phyloP scores from a whole-genome alignment of 2,888 invertebrate species.

The Carpatolechia fugitivella region DNA sequence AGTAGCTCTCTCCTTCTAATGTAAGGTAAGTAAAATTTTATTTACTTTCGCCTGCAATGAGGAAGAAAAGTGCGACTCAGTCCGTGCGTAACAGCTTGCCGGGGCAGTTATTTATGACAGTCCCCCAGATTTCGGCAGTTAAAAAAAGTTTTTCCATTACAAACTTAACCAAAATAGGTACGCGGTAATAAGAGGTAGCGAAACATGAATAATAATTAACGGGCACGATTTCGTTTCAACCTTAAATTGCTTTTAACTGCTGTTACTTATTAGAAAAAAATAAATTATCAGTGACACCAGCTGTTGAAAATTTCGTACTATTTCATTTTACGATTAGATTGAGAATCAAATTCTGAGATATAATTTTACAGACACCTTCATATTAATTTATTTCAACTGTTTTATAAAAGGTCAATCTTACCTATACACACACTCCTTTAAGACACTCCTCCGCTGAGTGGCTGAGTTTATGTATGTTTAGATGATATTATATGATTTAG shows the following conservation, averaged over 20 bases:
- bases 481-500: too few species aligned
- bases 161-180: slow-evolving; percentile 54
- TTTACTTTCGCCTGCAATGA: slow-evolving; percentile 14
- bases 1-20: neutral
- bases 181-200: slow-evolving; percentile 39
- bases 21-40: slow-evolving; percentile 1
- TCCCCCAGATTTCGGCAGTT: slow-evolving; percentile 65
- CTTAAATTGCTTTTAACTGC: slow-evolving; percentile 15
- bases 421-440: too few species aligned
- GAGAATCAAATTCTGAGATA: too few species aligned
- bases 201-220: slow-evolving; percentile 68
- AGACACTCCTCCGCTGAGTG: too few species aligned
- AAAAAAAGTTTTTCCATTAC: slow-evolving; percentile 75
- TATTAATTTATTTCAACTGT: too few species aligned
- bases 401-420: too few species aligned
- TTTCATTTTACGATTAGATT: neutral
- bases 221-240: slow-evolving; percentile 23
- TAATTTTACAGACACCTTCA: too few species aligned
- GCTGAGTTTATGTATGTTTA: too few species aligned
- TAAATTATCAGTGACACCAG: neutral
- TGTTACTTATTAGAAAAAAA: slow-evolving; percentile 15
- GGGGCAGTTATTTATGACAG: slow-evolving; percentile 72
- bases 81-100: slow-evolving; percentile 76
- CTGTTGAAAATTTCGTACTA: neutral
- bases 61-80: slow-evolving; percentile 45